A percentile compares a stretch with the other conserved stretches of the same genome.
phyloP scores from a whole-genome alignment of 2,888 invertebrate species.

The Oeneis ivallda region DNA sequence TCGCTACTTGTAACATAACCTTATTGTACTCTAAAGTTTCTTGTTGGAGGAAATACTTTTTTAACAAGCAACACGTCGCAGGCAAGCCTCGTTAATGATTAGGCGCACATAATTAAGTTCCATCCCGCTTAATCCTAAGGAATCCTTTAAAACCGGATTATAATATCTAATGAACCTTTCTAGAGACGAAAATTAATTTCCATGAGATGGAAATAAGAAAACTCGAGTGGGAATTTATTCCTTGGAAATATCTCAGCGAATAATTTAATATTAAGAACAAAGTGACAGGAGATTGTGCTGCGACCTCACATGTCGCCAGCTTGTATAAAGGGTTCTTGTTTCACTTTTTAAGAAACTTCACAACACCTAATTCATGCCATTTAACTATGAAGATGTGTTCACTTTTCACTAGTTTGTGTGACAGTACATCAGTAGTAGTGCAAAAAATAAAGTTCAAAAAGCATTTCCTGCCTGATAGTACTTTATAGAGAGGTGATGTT shows the following conservation, averaged over 20 bases:
- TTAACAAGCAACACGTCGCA: not conserved
- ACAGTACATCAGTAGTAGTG: too few relatives aligned
- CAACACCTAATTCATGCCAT: too few relatives aligned
- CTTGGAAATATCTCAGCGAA: not conserved
- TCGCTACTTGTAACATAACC: too few relatives aligned
- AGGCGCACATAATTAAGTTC: slow-evolving; percentile 2
- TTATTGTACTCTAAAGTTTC: too few relatives aligned
- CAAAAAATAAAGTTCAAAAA: too few relatives aligned
- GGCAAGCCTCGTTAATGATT: not conserved
- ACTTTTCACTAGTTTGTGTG: too few relatives aligned
- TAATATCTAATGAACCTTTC: slow-evolving; percentile 13
- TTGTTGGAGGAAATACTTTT: too few relatives aligned
- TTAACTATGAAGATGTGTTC: too few relatives aligned
- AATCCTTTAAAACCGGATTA: slow-evolving; percentile 5
- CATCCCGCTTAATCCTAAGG: slow-evolving; percentile 1
- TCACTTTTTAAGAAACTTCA: not conserved
- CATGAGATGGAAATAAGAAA: slow-evolving; percentile 1
- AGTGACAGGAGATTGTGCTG: not conserved
- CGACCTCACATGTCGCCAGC: not conserved
- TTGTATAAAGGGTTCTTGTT: too few relatives aligned
- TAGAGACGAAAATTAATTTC: slow-evolving; percentile 14
- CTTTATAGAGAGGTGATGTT: too few relatives aligned
- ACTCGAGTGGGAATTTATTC: slow-evolving; percentile 4
- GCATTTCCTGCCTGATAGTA: too few relatives aligned
- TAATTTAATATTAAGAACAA: not conserved